Conservation (phyloP, 1,140 invertebrate genomes). For the Platorchestia sp. region DNA sequence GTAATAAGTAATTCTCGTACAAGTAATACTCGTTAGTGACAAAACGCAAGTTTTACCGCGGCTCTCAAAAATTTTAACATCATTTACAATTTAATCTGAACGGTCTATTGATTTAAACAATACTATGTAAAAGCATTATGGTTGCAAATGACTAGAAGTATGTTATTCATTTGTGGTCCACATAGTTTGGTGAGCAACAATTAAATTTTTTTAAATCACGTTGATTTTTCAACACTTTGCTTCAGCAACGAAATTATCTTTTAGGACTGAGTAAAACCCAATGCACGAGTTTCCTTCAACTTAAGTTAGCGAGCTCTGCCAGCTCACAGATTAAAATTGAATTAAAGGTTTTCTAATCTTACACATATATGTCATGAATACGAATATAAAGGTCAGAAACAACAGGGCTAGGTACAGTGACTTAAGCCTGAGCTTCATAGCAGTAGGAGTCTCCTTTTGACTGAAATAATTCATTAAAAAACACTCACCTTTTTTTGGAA, state of each 20-base stretch:
- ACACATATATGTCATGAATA: background rate
- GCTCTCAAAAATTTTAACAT: background rate
- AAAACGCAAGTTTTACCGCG: background rate
- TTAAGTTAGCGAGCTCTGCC: background rate
- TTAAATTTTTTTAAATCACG: background rate
- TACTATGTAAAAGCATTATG: no score
- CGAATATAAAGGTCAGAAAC: background rate
- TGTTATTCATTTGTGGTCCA: background rate
- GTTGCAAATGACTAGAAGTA: no score
- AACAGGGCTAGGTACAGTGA: background rate
- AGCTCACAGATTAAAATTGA: background rate
- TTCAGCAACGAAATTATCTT: background rate
- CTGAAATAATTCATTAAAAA: background rate
- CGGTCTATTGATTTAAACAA: no score
- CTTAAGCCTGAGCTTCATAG: background rate
- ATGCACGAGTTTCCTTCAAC: background rate
- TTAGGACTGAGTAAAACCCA: background rate
- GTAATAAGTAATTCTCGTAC: no score
- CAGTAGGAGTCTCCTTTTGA: background rate
- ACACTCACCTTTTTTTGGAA: background rate
- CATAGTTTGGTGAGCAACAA: background rate
- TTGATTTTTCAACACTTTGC: background rate
- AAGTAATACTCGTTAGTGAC: no score
- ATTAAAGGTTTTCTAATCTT: background rate
- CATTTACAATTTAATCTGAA: no score